Conservation (phyloP, 2,113 vertebrate species). For the Muntiacus muntjak region DNA sequence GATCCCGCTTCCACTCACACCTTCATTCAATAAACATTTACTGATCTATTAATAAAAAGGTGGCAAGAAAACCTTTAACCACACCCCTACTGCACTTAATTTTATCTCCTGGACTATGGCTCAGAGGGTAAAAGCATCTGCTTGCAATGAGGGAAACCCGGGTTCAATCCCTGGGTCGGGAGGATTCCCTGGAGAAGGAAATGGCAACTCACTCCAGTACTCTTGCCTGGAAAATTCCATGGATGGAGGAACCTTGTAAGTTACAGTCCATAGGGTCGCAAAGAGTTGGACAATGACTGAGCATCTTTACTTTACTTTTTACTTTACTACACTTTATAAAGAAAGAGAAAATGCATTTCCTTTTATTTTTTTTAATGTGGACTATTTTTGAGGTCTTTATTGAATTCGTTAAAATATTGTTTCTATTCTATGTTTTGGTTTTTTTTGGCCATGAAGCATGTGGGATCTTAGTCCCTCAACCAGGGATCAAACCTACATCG, state of each 20-base stretch:
- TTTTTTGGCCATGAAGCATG: background rate
- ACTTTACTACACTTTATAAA: background rate
- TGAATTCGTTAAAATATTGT: background rate
- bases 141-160: too few relatives aligned
- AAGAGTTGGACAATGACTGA: too few relatives aligned
- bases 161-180: too few relatives aligned
- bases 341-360: background rate
- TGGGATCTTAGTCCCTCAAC: background rate
- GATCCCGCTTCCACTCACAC: background rate
- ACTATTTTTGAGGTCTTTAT: background rate
- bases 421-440: background rate
- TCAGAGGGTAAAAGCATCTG: too few relatives aligned
- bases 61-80: background rate
- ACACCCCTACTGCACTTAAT: too few relatives aligned
- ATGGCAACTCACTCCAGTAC: too few relatives aligned
- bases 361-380: background rate
- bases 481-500: background rate
- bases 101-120: too few relatives aligned
- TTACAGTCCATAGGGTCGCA: too few relatives aligned
- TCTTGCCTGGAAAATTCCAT: too few relatives aligned
- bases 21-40: background rate
- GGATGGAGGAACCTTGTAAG: too few relatives aligned
- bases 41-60: background rate
- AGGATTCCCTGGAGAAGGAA: too few relatives aligned
- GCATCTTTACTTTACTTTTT: too few relatives aligned